Base-by-base conservation (phyloP, 2,888 invertebrate genomes). In the Spilarctia lutea region DNA sequence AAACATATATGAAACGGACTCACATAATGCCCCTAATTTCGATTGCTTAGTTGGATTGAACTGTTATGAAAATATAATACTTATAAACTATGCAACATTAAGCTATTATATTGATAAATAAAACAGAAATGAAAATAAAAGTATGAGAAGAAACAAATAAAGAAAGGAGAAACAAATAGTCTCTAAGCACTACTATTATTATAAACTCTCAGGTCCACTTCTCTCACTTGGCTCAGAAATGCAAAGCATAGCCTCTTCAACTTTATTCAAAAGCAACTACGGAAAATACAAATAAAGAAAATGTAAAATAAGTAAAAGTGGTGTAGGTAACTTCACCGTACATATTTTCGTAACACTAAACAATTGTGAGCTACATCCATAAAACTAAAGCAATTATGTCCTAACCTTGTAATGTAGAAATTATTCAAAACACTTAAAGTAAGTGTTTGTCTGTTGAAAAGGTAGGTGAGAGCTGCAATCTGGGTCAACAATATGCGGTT, bases 401-500 rank as follows among this genome's bases (percentile, higher is more conserved):
- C n/a, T n/a, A n/a, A n/a, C n/a, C n/a, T 66, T 24, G 60, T 75
- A 76, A 81, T 68, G 73, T 72, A 73, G 65, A 52, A 76, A 78
- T 75, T 72, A 74, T 77, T 77, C 77, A 73, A 75, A 75, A 71
- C 77, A 74, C 79, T 79, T 39, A 11, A 72, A 20, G 24, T 24
- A 45, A 83, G 78, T 79, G 79, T 79, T 75, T 83, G 74, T 84
- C 75, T 78, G 73, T 83, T 81, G 75, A 70, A 33, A 56, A 63
- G 65, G 8, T 63, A 30, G 3, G 24, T n/a, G n/a, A 66, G 65
- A 39, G 33, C 24, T 66, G 35, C 13, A 65, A 63, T 63, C 30
- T 30, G 63, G 63, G 63, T 63, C 63, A 63, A 63, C 63, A 63
- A 30, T 63, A 27, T 63, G 63, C 27, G 18, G 30, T 63, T 30